These are phyloP conservation scores for Campoplex nolae DNA, from an alignment of 2,888 invertebrate species.

Conservation along the genomic window DNA sequence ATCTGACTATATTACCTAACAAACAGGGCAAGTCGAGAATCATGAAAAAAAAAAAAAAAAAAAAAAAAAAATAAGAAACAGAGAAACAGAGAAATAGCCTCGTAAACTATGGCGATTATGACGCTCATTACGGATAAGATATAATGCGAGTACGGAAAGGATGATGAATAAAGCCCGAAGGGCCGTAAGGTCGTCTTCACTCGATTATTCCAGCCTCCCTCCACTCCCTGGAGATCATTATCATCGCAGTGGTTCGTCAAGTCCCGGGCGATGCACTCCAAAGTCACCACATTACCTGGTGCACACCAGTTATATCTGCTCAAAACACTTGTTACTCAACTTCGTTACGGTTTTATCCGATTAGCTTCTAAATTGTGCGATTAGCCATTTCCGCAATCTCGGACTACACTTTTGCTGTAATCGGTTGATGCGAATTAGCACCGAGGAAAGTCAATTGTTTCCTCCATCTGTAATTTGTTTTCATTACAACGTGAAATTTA, in stretches of 20 bases:
- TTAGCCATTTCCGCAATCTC: conserved; percentile 40
- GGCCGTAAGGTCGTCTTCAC: conserved; percentile 42
- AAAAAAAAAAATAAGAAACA: conserved; percentile 6
- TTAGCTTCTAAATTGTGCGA: conserved; percentile 58
- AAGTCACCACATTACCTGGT: conserved; percentile 29
- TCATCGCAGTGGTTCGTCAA: conserved; percentile 50
- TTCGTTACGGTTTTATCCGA: conserved; percentile 60
- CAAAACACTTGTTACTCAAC: neutral
- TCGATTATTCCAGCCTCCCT: conserved; percentile 50
- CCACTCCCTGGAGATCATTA: conserved; percentile 26
- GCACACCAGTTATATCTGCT: neutral
- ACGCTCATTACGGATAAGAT: conserved; percentile 50
- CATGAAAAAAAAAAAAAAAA: neutral
- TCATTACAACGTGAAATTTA: neutral
- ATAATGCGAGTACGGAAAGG: conserved; percentile 45
- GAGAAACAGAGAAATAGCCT: conserved; percentile 1
- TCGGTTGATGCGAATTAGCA: neutral
- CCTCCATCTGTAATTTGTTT: no score
- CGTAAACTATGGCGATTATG: conserved; percentile 59
- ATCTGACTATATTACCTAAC: conserved; percentile 21
- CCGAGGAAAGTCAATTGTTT: neutral
- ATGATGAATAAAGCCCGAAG: conserved; percentile 50
- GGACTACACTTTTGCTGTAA: neutral
- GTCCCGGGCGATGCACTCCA: conserved; percentile 37
- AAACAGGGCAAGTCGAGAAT: conserved; percentile 24